phyloP scores from a whole-genome alignment of 2,113 vertebrate species.

The Oreochromis niloticus region DNA sequence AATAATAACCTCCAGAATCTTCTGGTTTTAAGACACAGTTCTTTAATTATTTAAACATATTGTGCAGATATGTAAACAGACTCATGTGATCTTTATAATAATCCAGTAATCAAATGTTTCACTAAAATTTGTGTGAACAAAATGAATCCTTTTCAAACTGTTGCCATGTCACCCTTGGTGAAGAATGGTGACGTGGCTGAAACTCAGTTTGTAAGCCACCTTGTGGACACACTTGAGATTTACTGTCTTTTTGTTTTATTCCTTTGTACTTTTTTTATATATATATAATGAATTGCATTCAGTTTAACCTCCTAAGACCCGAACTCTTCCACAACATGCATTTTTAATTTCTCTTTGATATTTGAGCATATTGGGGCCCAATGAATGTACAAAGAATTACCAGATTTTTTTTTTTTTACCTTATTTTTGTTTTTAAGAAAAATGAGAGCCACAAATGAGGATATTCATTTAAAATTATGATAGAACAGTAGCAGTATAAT shows the following conservation, averaged over 20 bases:
- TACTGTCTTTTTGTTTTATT: not conserved
- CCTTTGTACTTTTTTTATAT: not conserved
- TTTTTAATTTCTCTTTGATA: too few relatives aligned
- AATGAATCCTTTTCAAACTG: not conserved
- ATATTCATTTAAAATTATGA: too few relatives aligned
- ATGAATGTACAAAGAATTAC: too few relatives aligned
- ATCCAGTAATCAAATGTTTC: not conserved
- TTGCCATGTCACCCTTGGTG: not conserved
- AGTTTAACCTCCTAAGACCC: not conserved
- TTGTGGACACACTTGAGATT: not conserved
- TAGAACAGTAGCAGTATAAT: too few relatives aligned
- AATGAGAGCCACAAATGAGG: too few relatives aligned
- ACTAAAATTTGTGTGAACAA: not conserved
- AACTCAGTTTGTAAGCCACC: not conserved
- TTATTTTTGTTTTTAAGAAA: too few relatives aligned
- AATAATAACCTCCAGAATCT: not conserved
- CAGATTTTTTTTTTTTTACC: too few relatives aligned
- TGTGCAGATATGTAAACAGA: not conserved
- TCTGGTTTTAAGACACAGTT: not conserved
- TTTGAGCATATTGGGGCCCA: too few relatives aligned
- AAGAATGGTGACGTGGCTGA: not conserved
- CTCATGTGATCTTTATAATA: not conserved
- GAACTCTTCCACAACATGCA: too few relatives aligned
- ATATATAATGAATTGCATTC: not conserved
- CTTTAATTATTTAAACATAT: not conserved